Conservation (phyloP, 2,888 invertebrate species). For the Lampropteryx suffumata region DNA sequence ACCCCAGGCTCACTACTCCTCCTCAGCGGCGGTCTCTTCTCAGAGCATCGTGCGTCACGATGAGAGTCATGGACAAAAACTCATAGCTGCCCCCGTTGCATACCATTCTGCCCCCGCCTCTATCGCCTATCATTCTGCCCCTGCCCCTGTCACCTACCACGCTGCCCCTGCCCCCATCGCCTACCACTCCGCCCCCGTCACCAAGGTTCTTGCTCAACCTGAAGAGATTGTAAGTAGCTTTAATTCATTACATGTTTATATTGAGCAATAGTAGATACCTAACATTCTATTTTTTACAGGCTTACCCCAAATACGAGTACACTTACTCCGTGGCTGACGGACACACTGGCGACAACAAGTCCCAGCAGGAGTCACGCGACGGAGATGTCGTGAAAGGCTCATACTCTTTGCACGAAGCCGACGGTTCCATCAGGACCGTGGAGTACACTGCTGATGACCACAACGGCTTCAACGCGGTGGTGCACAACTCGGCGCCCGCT, state of each 20-base stretch:
- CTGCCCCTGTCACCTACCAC: constrained; percentile 59
- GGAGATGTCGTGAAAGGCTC: constrained; percentile 81
- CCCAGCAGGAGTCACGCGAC: constrained; percentile 78
- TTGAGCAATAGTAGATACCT: neutral
- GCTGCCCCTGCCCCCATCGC: constrained; percentile 45
- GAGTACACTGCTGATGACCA: constrained; percentile 80
- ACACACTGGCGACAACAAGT: constrained; percentile 83
- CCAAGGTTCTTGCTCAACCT: constrained; percentile 44
- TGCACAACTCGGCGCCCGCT: constrained; percentile 60
- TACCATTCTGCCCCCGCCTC: constrained; percentile 40
- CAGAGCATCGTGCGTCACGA: constrained; percentile 65
- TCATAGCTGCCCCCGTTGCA: constrained; percentile 36
- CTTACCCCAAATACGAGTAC: constrained; percentile 77
- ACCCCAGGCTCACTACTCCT: constrained; percentile 56
- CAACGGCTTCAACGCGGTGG: constrained; percentile 73
- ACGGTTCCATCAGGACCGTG: constrained; percentile 81
- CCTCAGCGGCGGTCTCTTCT: constrained; percentile 61
- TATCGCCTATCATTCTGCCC: constrained; percentile 39
- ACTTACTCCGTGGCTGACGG: constrained; percentile 81
- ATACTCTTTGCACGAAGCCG: constrained; percentile 80
- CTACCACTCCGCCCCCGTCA: constrained; percentile 40
- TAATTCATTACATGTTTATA: neutral
- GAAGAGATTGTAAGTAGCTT: constrained; percentile 46
- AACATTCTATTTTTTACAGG: constrained; percentile 39
- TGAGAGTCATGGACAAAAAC: constrained; percentile 40